These are phyloP conservation scores for Acrocephalus arundinaceus DNA, from an alignment of 2,113 vertebrate genomes.

Conservation along the genomic window DNA sequence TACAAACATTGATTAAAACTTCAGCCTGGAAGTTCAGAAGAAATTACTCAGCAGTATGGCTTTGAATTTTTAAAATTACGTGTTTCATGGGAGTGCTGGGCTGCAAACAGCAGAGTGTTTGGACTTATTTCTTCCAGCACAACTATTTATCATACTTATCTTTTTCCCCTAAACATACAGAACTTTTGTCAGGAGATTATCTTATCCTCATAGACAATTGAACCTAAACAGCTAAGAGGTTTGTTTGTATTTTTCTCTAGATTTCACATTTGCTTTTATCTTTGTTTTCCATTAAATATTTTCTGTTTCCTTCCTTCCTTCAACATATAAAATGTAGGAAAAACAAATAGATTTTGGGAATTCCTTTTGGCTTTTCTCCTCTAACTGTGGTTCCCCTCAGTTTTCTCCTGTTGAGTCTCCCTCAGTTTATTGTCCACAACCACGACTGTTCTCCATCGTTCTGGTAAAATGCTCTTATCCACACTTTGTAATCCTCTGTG, in stretches of 20 bases:
- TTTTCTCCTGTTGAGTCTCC: not conserved
- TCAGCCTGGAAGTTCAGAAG: not conserved
- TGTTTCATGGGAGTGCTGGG: not conserved
- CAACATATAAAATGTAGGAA: not conserved
- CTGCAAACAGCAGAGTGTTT: not conserved
- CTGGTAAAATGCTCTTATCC: not conserved
- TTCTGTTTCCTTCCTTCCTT: not conserved
- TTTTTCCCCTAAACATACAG: fast-evolving
- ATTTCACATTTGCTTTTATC: not conserved
- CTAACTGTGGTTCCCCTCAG: not conserved
- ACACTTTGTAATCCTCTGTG: not conserved
- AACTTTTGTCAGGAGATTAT: not conserved
- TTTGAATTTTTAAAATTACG: not conserved
- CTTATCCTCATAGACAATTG: not conserved
- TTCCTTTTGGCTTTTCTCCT: not conserved
- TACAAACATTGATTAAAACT: not conserved
- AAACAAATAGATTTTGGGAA: not conserved
- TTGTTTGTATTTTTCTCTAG: not conserved
- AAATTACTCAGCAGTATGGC: not conserved
- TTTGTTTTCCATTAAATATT: not conserved
- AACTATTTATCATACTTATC: not conserved
- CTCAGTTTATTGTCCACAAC: not conserved
- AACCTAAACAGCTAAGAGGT: not conserved
- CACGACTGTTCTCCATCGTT: not conserved
- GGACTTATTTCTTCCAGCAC: not conserved